phyloP scores from a whole-genome alignment of 2,888 invertebrate species.

The Zhuqinia jingwanae region DNA sequence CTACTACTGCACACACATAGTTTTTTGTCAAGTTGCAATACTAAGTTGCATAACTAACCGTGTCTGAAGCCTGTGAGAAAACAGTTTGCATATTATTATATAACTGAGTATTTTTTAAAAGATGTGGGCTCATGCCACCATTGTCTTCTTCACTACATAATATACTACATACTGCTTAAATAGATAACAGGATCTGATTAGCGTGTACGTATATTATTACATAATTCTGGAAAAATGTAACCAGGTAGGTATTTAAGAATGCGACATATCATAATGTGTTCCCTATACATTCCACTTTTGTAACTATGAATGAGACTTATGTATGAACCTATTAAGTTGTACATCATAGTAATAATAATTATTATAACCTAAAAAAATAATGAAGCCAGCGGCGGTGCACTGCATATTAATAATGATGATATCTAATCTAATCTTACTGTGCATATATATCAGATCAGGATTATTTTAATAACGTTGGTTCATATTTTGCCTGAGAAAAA shows the following conservation, averaged over 20 bases:
- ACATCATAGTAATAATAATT: too few relatives aligned
- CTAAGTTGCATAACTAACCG: background rate
- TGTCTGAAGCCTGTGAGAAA: background rate
- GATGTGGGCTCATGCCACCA: background rate
- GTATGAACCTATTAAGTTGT: too few relatives aligned
- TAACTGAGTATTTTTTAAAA: background rate
- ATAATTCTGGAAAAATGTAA: conserved; percentile 25
- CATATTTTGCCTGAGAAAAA: conserved; percentile 7
- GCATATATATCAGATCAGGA: conserved; percentile 15
- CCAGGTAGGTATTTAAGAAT: background rate
- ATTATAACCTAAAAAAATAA: too few relatives aligned
- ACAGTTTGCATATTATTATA: background rate
- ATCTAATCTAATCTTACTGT: background rate
- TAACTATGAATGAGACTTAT: too few relatives aligned
- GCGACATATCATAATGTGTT: too few relatives aligned
- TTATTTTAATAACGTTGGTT: conserved; percentile 8
- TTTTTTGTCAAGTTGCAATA: background rate
- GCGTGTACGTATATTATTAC: conserved; percentile 2
- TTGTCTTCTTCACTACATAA: background rate
- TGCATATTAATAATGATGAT: too few relatives aligned
- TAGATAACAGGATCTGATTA: too few relatives aligned
- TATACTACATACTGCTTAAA: too few relatives aligned
- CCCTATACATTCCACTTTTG: too few relatives aligned
- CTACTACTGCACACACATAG: background rate
- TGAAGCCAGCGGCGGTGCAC: too few relatives aligned